These are phyloP conservation scores for Drosophila sturtevanti DNA, from an alignment of 1,140 invertebrate genomes.

Conservation along the genomic window DNA sequence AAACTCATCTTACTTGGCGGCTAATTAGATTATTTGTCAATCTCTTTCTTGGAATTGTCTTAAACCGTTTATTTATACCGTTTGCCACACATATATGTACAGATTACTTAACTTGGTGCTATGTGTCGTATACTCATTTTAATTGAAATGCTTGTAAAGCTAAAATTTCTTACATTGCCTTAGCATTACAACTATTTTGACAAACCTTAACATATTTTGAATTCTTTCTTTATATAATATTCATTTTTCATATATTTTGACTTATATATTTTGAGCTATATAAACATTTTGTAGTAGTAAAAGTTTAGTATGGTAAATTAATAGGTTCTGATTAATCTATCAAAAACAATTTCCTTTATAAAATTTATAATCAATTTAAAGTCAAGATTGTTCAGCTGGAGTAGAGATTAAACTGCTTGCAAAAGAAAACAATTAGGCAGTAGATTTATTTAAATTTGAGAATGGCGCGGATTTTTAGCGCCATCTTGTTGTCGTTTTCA, in stretches of 20 bases:
- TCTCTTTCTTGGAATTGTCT: constrained; percentile 24
- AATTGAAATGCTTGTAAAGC: background rate
- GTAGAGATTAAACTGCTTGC: too few species aligned
- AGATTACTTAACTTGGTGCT: background rate
- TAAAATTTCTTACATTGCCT: too few species aligned
- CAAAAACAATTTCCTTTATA: too few species aligned
- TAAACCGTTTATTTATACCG: constrained; percentile 15
- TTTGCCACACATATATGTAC: background rate
- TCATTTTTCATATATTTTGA: too few species aligned
- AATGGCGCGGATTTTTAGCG: background rate
- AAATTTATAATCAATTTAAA: background rate
- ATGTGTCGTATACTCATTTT: background rate
- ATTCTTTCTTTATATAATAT: too few species aligned
- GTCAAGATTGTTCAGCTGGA: background rate
- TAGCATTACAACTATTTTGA: too few species aligned
- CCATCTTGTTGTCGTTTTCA: background rate
- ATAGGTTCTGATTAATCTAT: too few species aligned
- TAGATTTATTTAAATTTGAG: background rate
- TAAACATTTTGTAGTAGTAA: too few species aligned
- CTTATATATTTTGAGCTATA: too few species aligned
- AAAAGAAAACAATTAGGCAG: background rate
- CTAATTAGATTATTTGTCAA: constrained; percentile 82
- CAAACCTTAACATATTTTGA: too few species aligned
- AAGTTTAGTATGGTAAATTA: too few species aligned
- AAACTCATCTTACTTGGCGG: constrained; percentile 71